These are phyloP conservation scores for Samia ricini DNA, from an alignment of 1,140 invertebrate species.

Conservation along the genomic window DNA sequence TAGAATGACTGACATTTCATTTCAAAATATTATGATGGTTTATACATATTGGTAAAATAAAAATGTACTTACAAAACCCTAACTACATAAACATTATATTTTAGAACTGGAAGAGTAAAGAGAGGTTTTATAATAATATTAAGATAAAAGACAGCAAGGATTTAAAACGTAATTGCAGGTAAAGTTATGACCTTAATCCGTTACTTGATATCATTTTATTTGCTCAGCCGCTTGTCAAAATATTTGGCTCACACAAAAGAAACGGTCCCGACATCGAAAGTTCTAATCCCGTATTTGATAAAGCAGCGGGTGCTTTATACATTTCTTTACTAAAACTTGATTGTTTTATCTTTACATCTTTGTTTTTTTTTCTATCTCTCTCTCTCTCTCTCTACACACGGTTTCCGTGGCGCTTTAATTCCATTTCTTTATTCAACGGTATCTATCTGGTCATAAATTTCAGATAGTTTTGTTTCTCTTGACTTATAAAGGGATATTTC, in stretches of 20 bases:
- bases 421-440: slow-evolving; percentile 71
- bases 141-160: slow-evolving; percentile 2
- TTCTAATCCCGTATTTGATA: slow-evolving; percentile 71
- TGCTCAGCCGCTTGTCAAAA: slow-evolving; percentile 64
- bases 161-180: slow-evolving; percentile 2
- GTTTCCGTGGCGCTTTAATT: slow-evolving; percentile 68
- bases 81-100: not conserved
- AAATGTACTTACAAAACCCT: not conserved
- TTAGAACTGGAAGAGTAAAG: not conserved
- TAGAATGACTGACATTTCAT: no score
- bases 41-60: no score
- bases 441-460: slow-evolving; percentile 69
- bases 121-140: not conserved
- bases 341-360: slow-evolving; percentile 66
- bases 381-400: slow-evolving; percentile 38
- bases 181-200: slow-evolving; percentile 18
- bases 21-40: no score
- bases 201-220: slow-evolving; percentile 39
- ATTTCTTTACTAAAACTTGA: slow-evolving; percentile 61
- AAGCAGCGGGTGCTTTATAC: slow-evolving; percentile 69
- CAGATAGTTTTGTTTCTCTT: slow-evolving; percentile 67
- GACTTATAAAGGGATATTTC: slow-evolving; percentile 72
- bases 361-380: slow-evolving; percentile 46
- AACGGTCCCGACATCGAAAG: slow-evolving; percentile 48
- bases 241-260: slow-evolving; percentile 63